Evolutionary conservation across 1,140 invertebrate species (phyloP), one percentile per base, ranked within the genome.

Genomic region (Himalopsyche phryganea): DNA sequence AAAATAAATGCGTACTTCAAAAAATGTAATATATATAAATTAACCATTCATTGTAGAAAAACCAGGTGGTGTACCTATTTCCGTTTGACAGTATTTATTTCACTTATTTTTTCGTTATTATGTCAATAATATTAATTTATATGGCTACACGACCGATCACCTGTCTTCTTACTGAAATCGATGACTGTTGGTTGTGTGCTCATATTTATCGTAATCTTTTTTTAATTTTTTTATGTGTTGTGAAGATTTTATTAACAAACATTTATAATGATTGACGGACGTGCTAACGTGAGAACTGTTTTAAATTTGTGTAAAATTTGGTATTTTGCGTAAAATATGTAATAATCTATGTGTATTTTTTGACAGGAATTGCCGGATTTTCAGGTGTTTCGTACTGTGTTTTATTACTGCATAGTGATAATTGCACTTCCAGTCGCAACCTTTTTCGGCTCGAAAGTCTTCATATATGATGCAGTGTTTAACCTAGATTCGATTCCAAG

Each of bases 321-420:
- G 35, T 14, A 15, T 56, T 49, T 56, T 38, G 19, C 48, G 41
- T 56, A 14, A 46, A 53, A 53, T 45, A 48, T 15, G 4, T 13
- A 40, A n/a, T 40, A 11, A 40, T 3, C 15, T 33, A 15, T 46
- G 23, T 56, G 35, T 49, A 48, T 65, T 67, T 60, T 56, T 44
- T 76, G 76, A 66, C 66, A 79, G 77, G 76, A 77, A 66, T 63
- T 78, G 66, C 75, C 80, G 57, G 81, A 82, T 66, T 81, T 80
- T 63, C 77, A 78, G 63, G 76, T 83, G 13, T 85, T 85, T 67
- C 80, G 75, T 65, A 83, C 80, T 55, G 81, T 85, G 38, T 78
- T 85, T 45, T 79, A 78, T 67, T 85, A 85, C 68, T 83, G 79
- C 68, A 72, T 82, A 19, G 75, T 84, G 38, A 85, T 85, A 44